Evolutionary conservation across 2,797 vertebrate species (phyloP).

Genomic region (Sarcophilus harrisii): DNA sequence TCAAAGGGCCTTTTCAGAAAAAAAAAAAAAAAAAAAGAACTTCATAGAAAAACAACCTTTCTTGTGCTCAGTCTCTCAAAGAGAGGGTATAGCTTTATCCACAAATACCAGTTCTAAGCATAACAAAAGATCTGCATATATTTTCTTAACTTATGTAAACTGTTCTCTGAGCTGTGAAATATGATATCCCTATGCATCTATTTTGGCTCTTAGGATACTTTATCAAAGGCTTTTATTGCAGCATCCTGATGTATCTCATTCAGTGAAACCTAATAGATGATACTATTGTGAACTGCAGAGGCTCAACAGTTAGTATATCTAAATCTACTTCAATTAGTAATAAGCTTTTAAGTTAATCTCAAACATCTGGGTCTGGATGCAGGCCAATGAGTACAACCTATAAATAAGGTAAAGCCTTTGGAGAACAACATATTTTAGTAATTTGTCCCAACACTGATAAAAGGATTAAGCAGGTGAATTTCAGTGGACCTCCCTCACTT

Average conservation of each 20-base stretch:
- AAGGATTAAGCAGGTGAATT: conserved; percentile 83
- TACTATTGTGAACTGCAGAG: conserved; percentile 84
- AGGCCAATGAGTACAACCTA: conserved; percentile 81
- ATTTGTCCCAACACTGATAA: conserved; percentile 87
- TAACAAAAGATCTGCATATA: conserved; percentile 72
- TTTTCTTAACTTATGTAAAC: conserved; percentile 77
- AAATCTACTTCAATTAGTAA: conserved; percentile 88
- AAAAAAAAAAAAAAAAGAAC: conserved; percentile 79
- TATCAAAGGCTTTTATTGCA: conserved; percentile 83
- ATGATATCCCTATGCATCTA: conserved; percentile 76
- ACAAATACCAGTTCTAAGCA: conserved; percentile 63
- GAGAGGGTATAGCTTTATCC: conserved; percentile 43
- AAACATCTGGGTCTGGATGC: conserved; percentile 85
- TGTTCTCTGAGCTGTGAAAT: conserved; percentile 79
- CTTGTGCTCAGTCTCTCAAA: conserved; percentile 83
- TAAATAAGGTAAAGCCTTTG: conserved; percentile 83
- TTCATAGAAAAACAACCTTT: conserved; percentile 87
- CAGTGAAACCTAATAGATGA: conserved; percentile 88
- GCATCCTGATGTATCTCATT: conserved; percentile 81
- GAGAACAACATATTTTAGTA: conserved; percentile 76
- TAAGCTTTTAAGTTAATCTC: conserved; percentile 87
- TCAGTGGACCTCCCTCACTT: conserved; percentile 60
- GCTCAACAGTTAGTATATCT: conserved; percentile 84
- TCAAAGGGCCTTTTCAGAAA: conserved; percentile 88
- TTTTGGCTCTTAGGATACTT: conserved; percentile 83